Evolutionary conservation across 2,888 invertebrate genomes (phyloP).

Genomic region (Sesamia inferens): DNA sequence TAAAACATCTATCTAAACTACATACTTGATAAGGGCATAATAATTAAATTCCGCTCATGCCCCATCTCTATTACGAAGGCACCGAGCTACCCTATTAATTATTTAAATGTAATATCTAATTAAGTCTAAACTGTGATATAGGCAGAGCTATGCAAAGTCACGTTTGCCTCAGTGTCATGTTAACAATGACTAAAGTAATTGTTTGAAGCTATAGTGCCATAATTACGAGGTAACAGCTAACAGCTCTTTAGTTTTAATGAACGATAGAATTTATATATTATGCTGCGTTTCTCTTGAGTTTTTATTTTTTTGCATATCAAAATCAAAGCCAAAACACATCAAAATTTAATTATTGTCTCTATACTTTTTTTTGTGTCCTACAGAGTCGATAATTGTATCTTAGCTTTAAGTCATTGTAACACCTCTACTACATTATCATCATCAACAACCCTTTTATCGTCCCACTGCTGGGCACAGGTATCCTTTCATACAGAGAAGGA

Average conservation of each 20-base stretch:
- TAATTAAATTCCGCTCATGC: conserved; percentile 60
- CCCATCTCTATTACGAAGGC: conserved; percentile 57
- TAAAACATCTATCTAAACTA: conserved; percentile 20
- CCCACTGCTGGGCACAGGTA: too few species aligned
- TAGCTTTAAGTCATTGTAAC: too few species aligned
- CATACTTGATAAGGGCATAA: conserved; percentile 39
- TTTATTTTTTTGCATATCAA: too few species aligned
- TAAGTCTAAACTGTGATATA: conserved; percentile 66
- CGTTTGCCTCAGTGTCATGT: conserved; percentile 43
- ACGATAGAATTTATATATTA: conserved; percentile 29
- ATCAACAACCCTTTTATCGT: too few species aligned
- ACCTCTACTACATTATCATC: too few species aligned
- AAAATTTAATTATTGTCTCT: too few species aligned
- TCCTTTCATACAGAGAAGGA: too few species aligned
- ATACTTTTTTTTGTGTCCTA: too few species aligned
- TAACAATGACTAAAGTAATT: conserved; percentile 43
- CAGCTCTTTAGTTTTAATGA: conserved; percentile 46
- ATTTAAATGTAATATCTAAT: conserved; percentile 70
- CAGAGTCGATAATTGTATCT: too few species aligned
- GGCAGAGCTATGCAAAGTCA: conserved; percentile 63
- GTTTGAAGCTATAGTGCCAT: conserved; percentile 30
- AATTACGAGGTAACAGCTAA: conserved; percentile 23
- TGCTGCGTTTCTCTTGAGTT: neutral
- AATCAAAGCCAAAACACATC: too few species aligned
- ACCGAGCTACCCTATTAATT: conserved; percentile 56